These are phyloP conservation scores for Cyprinodon brontotheroides DNA, from an alignment of 2,113 vertebrate species.

Conservation along the genomic window DNA sequence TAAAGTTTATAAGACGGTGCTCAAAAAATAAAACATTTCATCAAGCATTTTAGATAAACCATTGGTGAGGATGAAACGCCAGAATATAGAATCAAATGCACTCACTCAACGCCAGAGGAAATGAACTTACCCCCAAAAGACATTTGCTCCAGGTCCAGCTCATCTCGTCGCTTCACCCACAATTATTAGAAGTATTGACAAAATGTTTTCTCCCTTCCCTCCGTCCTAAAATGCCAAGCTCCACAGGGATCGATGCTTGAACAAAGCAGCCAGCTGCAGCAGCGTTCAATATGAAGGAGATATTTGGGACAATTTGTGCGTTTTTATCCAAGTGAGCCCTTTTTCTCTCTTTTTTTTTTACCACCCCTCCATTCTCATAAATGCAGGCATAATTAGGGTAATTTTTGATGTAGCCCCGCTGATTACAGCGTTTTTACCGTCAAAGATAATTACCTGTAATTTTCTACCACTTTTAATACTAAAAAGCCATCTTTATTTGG, in stretches of 20 bases:
- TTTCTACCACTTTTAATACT: conserved; percentile 99
- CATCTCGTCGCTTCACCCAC: conserved; percentile 96
- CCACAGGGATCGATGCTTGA: conserved; percentile 97
- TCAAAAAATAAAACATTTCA: conserved; percentile 53
- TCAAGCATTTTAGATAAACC: conserved; percentile 59
- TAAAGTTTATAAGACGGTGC: conserved; percentile 25
- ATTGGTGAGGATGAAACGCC: conserved; percentile 38
- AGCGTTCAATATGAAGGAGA: conserved; percentile 99
- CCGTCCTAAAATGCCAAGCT: conserved; percentile 98
- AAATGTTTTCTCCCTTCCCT: conserved; percentile 95
- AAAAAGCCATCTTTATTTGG: conserved; percentile 99
- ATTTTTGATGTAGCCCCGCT: conserved; percentile 99
- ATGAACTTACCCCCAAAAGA: conserved; percentile 91
- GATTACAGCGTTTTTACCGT: conserved; percentile 99
- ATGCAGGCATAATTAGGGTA: conserved; percentile 99
- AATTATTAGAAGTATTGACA: conserved; percentile 98
- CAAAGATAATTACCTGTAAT: conserved; percentile 99
- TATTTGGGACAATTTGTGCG: conserved; percentile 99
- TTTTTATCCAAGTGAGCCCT: conserved; percentile 99
- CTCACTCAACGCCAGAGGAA: conserved; percentile 92
- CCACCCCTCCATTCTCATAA: conserved; percentile 93
- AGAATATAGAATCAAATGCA: conserved; percentile 71
- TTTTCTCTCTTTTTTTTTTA: conserved; percentile 91
- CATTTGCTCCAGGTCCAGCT: conserved; percentile 81
- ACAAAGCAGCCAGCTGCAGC: conserved; percentile 99